Base-by-base conservation (phyloP, 2,888 invertebrate species). In the Fabriciana adippe region DNA sequence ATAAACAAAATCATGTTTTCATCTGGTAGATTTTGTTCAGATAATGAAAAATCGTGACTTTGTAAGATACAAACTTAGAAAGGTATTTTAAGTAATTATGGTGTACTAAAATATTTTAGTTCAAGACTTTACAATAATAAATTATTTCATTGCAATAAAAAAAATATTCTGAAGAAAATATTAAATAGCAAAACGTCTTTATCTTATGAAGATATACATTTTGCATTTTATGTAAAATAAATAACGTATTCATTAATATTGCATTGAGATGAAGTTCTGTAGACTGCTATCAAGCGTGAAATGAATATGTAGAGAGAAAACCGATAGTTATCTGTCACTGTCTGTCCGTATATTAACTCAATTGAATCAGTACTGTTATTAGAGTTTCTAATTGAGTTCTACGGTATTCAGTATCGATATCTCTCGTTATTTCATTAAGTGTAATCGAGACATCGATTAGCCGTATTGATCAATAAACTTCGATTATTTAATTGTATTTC, bases 301-400 rank as follows among this genome's bases (percentile, higher is more conserved):
- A 75, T 76, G 73, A 74, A 76, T 73, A 75, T 74, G 66, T 73
- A 72, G 68, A 72, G 66, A 71, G 74, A 67, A 71, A 74, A 72
- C 74, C 70, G 72, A 75, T 74, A 73, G 77, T 75, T 75, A 79
- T 75, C 74, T 74, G 70, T 74, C 74, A 74, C 75, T 74, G 72
- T 71, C 70, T 70, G 73, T 76, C 75, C 72, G 70, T 73, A 75
- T 74, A 79, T 81, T 81, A 79, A 75, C 76, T 78, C 78, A 78
- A 78, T 79, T 78, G 73, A 75, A 75, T 70, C 76, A 76, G 76
- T 76, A 67, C 70, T 73, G 71, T 69, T 72, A 73, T 73, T 73
- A 72, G 68, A 73, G 72, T 74, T 74, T 74, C 72, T 73, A 74
- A 73, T 74, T 70, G 72, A 74, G 62, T 70, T 68, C 68, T 67